Conservation (phyloP, 2,888 invertebrate genomes). For the Scaptomyza reducta region DNA sequence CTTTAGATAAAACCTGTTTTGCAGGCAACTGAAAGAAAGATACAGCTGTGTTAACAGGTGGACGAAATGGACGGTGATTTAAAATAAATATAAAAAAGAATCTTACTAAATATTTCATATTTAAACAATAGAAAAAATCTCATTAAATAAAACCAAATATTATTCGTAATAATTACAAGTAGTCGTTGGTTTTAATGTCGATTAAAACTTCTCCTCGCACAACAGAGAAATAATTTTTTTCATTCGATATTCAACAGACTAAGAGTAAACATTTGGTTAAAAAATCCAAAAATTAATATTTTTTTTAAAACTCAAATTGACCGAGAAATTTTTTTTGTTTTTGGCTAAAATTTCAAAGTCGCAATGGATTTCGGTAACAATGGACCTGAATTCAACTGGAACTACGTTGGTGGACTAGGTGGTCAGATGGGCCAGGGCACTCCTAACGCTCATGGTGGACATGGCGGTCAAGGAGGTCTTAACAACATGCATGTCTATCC, state of each 20-base stretch:
- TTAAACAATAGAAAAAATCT: too few species aligned
- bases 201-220: background rate
- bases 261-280: conserved; percentile 27
- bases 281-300: conserved; percentile 8
- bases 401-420: conserved; percentile 41
- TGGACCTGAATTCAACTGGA: conserved; percentile 61
- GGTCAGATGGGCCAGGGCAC: conserved; percentile 5
- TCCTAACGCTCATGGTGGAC: background rate
- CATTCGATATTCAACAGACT: conserved; percentile 39
- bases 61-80: background rate
- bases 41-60: conserved; percentile 62
- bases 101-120: too few species aligned
- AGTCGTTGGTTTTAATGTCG: background rate
- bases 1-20: conserved; percentile 21
- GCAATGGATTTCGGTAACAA: conserved; percentile 53
- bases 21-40: background rate
- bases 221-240: background rate
- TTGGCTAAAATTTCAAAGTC: conserved; percentile 12
- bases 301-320: conserved; percentile 10
- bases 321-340: conserved; percentile 5
- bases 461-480: too few species aligned
- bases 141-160: too few species aligned
- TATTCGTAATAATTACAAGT: background rate
- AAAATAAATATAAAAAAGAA: too few species aligned
- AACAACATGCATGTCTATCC: conserved; percentile 35